phyloP scores from a whole-genome alignment of 2,888 invertebrate genomes.

The Mythimna albipuncta region DNA sequence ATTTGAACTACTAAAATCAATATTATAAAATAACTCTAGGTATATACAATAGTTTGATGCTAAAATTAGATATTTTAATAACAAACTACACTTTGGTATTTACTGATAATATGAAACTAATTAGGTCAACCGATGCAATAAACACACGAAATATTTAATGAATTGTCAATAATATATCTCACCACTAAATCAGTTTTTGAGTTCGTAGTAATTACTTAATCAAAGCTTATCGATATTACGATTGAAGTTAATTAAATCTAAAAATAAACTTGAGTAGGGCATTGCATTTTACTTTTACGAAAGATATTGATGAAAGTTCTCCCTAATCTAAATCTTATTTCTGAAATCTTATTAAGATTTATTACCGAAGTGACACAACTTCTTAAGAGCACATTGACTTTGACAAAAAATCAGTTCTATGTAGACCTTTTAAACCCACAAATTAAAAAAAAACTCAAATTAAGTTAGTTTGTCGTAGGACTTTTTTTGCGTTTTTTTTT shows the following conservation, averaged over 20 bases:
- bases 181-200: background rate
- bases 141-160: background rate
- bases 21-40: too few species aligned
- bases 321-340: too few species aligned
- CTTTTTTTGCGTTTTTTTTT: too few species aligned
- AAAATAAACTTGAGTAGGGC: background rate
- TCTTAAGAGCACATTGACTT: background rate
- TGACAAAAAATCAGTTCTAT: background rate
- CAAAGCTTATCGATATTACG: background rate
- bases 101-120: background rate
- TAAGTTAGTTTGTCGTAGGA: too few species aligned
- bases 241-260: background rate
- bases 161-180: background rate
- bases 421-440: background rate
- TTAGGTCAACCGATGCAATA: constrained; percentile 4
- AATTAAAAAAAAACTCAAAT: background rate
- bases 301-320: background rate
- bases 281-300: background rate
- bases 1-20: too few species aligned
- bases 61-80: too few species aligned
- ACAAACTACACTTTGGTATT: background rate
- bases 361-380: too few species aligned
- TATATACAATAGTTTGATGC: too few species aligned
- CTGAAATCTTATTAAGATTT: background rate
- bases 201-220: constrained; percentile 1